Evolutionary conservation across 2,888 invertebrate species (phyloP).

Genomic region (Maniola hyperantus): DNA sequence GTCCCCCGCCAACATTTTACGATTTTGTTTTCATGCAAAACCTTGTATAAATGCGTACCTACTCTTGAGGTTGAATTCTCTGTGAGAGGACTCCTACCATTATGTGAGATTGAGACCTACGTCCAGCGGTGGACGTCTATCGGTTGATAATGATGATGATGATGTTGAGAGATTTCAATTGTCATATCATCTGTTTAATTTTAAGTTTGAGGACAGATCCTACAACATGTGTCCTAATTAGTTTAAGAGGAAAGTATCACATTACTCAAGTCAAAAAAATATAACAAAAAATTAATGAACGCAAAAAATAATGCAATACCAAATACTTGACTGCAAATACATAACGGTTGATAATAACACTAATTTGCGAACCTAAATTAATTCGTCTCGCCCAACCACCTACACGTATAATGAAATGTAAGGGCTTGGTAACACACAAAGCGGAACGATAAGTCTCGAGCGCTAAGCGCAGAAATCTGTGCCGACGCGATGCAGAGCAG

Average conservation of each 20-base stretch:
- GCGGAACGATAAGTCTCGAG: background rate
- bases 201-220: too few relatives aligned
- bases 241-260: background rate
- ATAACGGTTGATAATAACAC: conserved; percentile 17
- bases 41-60: too few relatives aligned
- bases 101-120: too few relatives aligned
- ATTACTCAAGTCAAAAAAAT: conserved; percentile 2
- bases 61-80: too few relatives aligned
- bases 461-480: too few relatives aligned
- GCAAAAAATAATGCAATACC: background rate
- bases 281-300: background rate
- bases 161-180: too few relatives aligned
- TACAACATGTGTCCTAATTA: background rate
- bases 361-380: conserved; percentile 8
- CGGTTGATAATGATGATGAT: too few relatives aligned
- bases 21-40: too few relatives aligned
- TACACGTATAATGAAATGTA: conserved; percentile 4
- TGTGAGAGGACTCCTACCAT: too few relatives aligned
- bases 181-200: too few relatives aligned
- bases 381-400: conserved; percentile 13
- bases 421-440: background rate
- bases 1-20: too few relatives aligned
- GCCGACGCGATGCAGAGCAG: background rate
- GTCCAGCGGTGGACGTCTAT: too few relatives aligned
- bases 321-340: conserved; percentile 1